Base-by-base conservation (phyloP, 2,888 invertebrate genomes). In the Crocallis elinguaria region DNA sequence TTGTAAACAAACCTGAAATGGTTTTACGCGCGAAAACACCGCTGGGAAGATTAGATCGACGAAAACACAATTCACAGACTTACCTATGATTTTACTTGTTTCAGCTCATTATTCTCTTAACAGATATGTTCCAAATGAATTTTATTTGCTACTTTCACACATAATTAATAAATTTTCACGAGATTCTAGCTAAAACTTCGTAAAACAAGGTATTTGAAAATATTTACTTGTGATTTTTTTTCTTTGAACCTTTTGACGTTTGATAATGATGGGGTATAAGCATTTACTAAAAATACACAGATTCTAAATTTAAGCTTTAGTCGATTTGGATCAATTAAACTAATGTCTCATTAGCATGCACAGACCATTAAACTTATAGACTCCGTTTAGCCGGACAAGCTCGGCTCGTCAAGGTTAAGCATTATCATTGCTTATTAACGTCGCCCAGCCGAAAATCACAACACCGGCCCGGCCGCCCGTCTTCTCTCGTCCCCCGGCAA, bases 11-110 rank as follows among this genome's bases (percentile, higher is more conserved):
- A 64, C 56, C 48, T 52, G 44, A 49, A 8, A 13, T 38, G 42
- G 59, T 56, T 77, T 82, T 75, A 66, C 75, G 72, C 79, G 81
- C 78, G 77, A 73, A 82, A 79, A 71, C 67, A 65, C 58, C 48
- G 46, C 60, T 61, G 46, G 61, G 62, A 73, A 77, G 74, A 75
- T 79, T 79, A 77, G 51, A 67, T 62, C 51, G 44, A 49, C 12
- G 29, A 60, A 59, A 58, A 61, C 46, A 14, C 48, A 65, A 58
- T 64, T 62, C 43, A 14, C 6, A 1, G 3, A 59, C 69, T 71
- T 73, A 78, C 76, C 70, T 49, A 41, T 49, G 53, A 25, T 59
- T 60, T 64, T 57, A 57, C 57, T 32, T 5, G 12, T 33, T 8
- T 36, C 3, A 39, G 21, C 33, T 21, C 49, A 30, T 9, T 37